Evolutionary conservation across 92 coral and sea anemone genomes (phyloP), one percentile per base, ranked within the genome.

Genomic region (Paramuricea clavata): DNA sequence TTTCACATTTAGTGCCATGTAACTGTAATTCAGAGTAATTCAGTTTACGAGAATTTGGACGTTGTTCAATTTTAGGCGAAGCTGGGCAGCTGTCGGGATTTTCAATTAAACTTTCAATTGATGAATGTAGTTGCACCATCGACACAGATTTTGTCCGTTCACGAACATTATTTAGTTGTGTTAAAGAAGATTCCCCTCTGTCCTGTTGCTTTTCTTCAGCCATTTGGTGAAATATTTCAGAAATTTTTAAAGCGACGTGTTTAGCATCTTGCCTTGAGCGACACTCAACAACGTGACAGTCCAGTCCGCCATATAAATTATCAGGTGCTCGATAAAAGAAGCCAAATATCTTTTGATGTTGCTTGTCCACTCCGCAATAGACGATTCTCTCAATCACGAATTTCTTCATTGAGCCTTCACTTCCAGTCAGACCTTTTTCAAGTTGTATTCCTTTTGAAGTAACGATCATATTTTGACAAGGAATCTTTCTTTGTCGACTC

Each of bases 351-450:
- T 91, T 92, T 42, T 81, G 82, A 64, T 91, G 82, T 78, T 81
- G 89, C 43, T 90, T 68, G 59, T 95, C 97, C 30, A 95, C 98
- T 6, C 98, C 98, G 52, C 98, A 93, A 72, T 89, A 93, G 33
- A 90, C 87, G 81, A 95, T 93, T 43, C 92, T 87, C 44, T 69
- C 83, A 60, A 93, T 85, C 6, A 83, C 83, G 57, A 91, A 95
- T 35, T 50, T 83, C 15, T 61, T 79, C 30, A 49, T 33, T 42
- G 90, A 39, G 22, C 54, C 54, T 41, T 78, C 89, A 15, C 13
- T 59, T 35, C 39, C 32, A 67, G 81, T 90, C 1, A 16, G 42
- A 62, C 86, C 82, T 5, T 81, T 83, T 35, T 68, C 87, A 44
- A 86, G 90, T 17, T 68, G 78, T 42, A 93, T 70, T 56, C 89